phyloP scores from a whole-genome alignment of 2,113 vertebrate genomes.

The Trochalopteron elliotii region DNA sequence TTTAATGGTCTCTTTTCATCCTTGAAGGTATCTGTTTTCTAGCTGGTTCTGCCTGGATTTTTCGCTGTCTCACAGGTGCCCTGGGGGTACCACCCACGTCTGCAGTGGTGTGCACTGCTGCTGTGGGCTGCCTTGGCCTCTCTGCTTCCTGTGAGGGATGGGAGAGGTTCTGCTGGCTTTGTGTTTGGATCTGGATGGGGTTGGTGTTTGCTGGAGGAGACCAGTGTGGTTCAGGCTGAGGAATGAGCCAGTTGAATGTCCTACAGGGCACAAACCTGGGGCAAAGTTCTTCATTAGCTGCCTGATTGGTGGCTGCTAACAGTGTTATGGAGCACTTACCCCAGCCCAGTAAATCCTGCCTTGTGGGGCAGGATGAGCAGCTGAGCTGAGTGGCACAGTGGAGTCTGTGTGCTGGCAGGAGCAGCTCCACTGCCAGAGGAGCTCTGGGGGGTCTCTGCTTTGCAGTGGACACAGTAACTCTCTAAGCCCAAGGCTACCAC shows the following conservation, averaged over 20 bases:
- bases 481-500: background rate
- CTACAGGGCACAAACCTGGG: background rate
- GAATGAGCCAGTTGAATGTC: background rate
- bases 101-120: background rate
- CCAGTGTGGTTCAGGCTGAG: background rate
- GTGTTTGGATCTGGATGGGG: background rate
- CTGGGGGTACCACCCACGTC: background rate
- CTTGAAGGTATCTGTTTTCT: background rate
- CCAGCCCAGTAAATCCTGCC: background rate
- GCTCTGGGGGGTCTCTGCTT: background rate
- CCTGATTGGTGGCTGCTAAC: background rate
- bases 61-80: background rate
- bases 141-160: background rate
- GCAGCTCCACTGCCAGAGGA: background rate
- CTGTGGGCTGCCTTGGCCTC: background rate
- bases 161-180: background rate
- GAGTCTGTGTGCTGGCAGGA: background rate
- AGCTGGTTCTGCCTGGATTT: background rate
- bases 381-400: background rate
- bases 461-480: background rate
- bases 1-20: background rate
- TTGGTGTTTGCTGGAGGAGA: background rate
- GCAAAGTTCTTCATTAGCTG: background rate
- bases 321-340: rapidly evolving
- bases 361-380: background rate